A percentile compares a stretch with the other conserved stretches of the same genome.
These are phyloP conservation scores for Bolborhynchus lineola DNA, from an alignment of 2,113 vertebrate genomes.

Conservation along the genomic window DNA sequence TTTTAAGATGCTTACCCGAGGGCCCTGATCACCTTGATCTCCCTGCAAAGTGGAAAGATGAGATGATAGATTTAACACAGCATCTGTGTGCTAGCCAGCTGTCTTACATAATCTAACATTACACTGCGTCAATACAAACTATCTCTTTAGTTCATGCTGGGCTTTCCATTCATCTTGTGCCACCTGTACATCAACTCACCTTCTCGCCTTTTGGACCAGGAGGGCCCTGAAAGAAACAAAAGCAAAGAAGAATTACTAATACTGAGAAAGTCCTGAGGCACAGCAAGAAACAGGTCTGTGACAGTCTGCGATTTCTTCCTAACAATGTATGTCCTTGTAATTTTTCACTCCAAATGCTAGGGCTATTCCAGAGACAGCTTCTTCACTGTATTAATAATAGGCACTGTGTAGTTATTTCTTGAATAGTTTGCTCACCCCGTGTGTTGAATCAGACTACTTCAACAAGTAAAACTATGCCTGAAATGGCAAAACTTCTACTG, in stretches of 20 bases:
- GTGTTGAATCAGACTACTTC: neutral
- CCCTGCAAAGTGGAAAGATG: slow-evolving; percentile 85
- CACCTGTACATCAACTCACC: slow-evolving; percentile 78
- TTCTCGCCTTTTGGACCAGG: slow-evolving; percentile 94
- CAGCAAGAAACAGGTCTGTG: neutral
- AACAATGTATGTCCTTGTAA: neutral
- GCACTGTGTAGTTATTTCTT: neutral
- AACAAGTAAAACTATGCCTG: neutral
- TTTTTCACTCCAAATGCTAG: neutral
- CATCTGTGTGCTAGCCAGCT: slow-evolving; percentile 62
- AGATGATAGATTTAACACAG: slow-evolving; percentile 75
- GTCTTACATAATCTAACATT: slow-evolving; percentile 65
- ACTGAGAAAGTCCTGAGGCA: neutral
- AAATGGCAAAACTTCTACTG: neutral
- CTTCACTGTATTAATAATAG: neutral
- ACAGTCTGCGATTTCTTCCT: neutral
- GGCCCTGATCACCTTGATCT: slow-evolving; percentile 99
- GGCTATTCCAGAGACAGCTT: neutral
- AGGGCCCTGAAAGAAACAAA: slow-evolving; percentile 81
- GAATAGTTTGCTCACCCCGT: neutral
- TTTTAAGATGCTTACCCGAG: slow-evolving; percentile 91
- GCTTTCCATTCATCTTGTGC: slow-evolving; percentile 16
- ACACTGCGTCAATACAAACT: slow-evolving; percentile 46
- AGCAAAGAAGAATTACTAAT: neutral
- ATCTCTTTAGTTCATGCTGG: slow-evolving; percentile 46